Conservation (phyloP, 1,140 invertebrate genomes). For the Metaphire vulgaris region DNA sequence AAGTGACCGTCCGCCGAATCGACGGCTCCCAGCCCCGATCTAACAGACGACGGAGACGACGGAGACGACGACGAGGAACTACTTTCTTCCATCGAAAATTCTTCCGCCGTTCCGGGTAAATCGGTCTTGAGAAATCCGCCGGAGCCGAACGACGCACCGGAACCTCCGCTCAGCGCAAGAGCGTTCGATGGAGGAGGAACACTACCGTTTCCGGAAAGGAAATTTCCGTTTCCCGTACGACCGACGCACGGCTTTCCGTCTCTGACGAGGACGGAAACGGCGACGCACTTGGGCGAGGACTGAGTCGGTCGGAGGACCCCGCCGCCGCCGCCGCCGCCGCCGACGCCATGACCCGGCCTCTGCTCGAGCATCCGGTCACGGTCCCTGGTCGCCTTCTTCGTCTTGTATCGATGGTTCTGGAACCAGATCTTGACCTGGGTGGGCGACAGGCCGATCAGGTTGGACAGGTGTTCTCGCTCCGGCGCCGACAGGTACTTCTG, state of each 20-base stretch:
- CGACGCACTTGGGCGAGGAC: constrained; percentile 68
- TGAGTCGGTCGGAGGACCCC: not conserved
- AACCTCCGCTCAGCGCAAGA: not conserved
- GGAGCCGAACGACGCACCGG: too few species aligned
- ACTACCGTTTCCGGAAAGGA: not conserved
- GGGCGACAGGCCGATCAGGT: constrained; percentile 55
- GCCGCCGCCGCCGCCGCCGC: too few species aligned
- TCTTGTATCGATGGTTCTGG: constrained; percentile 45
- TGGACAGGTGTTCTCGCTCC: constrained; percentile 91
- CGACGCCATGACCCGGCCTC: too few species aligned
- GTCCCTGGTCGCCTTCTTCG: constrained; percentile 21
- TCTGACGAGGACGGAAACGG: constrained; percentile 89
- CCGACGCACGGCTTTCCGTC: constrained; percentile 80
- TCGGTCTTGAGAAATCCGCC: not conserved
- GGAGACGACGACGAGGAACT: not conserved
- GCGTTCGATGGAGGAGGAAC: not conserved
- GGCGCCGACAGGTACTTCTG: constrained; percentile 91
- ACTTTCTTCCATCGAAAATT: not conserved
- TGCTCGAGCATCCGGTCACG: not conserved
- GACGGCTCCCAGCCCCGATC: too few species aligned
- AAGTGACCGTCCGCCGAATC: not conserved
- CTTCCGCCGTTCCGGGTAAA: not conserved
- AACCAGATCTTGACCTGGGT: constrained; percentile 98
- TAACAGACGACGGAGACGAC: not conserved
- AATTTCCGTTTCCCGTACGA: not conserved